Conservation (phyloP, 1,140 invertebrate genomes). For the Holcopasites calliopsidis region DNA sequence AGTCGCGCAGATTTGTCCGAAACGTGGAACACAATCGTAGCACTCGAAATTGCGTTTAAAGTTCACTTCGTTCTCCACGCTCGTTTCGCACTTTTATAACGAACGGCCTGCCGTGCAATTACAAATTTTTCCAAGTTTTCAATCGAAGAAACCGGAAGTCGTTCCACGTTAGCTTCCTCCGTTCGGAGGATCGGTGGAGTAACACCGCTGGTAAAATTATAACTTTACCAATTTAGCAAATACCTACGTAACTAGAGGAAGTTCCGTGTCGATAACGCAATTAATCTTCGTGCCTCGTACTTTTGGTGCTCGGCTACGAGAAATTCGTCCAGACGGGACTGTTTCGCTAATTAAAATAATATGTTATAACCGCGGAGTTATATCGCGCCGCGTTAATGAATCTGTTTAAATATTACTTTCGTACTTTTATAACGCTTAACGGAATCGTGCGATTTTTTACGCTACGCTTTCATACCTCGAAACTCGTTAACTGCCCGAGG, state of each 20-base stretch:
- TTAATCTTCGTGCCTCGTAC: neutral
- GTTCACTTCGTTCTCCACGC: too few relatives aligned
- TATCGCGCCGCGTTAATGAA: neutral
- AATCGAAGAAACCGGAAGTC: neutral
- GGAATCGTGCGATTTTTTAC: neutral
- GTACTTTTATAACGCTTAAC: neutral
- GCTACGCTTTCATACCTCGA: neutral
- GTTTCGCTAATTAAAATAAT: constrained; percentile 4
- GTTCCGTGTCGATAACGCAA: neutral
- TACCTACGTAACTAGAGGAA: neutral
- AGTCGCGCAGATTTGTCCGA: too few relatives aligned
- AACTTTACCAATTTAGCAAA: constrained; percentile 7
- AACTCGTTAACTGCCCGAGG: constrained; percentile 14
- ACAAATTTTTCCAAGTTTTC: constrained; percentile 9
- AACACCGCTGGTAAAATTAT: constrained; percentile 1
- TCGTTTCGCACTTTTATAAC: constrained; percentile 1
- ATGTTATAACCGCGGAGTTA: neutral
- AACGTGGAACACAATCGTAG: too few relatives aligned
- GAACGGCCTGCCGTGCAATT: neutral
- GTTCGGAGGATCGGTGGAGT: neutral
- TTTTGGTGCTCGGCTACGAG: neutral
- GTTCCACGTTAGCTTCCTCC: too few relatives aligned
- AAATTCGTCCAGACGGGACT: neutral
- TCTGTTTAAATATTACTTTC: neutral
- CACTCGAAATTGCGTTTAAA: too few relatives aligned